Conservation (phyloP, 2,888 invertebrate genomes). For the Halictus ligatus region DNA sequence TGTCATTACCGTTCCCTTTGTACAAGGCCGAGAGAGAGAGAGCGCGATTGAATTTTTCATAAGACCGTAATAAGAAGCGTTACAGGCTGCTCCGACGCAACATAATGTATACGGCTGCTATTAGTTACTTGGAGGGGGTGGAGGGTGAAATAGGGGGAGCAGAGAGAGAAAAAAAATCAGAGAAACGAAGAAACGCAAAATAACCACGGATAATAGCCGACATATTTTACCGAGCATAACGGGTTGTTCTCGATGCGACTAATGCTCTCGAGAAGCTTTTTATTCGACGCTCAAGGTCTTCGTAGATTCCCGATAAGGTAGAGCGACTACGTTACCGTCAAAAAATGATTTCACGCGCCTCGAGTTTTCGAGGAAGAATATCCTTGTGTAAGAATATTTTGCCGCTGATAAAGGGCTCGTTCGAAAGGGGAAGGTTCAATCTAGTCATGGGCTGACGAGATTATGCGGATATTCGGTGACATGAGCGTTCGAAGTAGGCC, state of each 20-base stretch:
- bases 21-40: not conserved
- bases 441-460: no score
- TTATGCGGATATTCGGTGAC: no score
- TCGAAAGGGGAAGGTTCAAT: no score
- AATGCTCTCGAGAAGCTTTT: constrained; percentile 15
- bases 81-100: not conserved
- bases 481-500: no score
- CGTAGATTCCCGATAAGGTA: no score
- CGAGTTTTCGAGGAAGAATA: no score
- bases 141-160: not conserved
- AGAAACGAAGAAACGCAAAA: constrained; percentile 19
- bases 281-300: not conserved
- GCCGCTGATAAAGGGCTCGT: no score
- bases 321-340: no score
- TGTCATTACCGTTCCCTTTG: constrained; percentile 44
- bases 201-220: constrained; percentile 5
- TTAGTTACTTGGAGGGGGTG: constrained; percentile 19
- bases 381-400: no score
- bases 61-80: constrained; percentile 46
- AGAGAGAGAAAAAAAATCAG: no score
- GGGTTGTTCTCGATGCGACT: constrained; percentile 8
- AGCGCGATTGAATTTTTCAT: constrained; percentile 52
- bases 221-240: constrained; percentile 28
- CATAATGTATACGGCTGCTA: constrained; percentile 39
- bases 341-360: no score